Conservation (phyloP, 2,797 vertebrate genomes). For the Capromys pilorides region DNA sequence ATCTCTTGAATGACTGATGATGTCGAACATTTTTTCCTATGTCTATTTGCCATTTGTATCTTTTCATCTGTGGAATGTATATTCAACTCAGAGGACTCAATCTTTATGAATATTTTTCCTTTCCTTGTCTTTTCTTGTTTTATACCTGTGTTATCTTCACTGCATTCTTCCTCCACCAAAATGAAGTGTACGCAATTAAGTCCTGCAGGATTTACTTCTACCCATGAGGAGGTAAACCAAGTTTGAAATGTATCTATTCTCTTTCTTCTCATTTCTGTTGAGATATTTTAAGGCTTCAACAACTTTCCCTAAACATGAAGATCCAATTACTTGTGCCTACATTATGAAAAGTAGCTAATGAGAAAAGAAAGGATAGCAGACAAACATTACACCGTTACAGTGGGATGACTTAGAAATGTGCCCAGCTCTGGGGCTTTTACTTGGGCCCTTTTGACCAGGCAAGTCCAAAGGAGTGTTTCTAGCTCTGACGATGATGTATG, state of each 20-base stretch:
- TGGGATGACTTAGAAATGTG: neutral
- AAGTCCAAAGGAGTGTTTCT: conserved; percentile 22
- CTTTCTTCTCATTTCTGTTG: conserved; percentile 1
- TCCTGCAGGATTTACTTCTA: neutral
- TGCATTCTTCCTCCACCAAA: neutral
- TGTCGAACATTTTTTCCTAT: no score
- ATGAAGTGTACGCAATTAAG: neutral
- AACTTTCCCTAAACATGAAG: neutral
- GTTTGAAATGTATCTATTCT: neutral
- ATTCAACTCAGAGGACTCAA: neutral
- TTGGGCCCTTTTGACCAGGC: neutral
- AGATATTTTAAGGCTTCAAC: conserved; percentile 22
- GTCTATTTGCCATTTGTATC: no score
- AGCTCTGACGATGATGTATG: neutral
- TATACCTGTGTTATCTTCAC: neutral
- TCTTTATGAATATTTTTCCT: neutral
- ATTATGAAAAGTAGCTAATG: neutral
- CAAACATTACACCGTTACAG: neutral
- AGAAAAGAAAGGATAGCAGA: neutral
- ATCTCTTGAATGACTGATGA: no score
- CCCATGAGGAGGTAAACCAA: neutral
- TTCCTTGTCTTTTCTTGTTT: neutral
- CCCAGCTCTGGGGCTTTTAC: neutral
- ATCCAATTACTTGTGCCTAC: neutral
- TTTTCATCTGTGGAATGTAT: no score